A percentile compares a stretch with the other conserved stretches of the same genome.
phyloP scores from a whole-genome alignment of 2,888 invertebrate genomes.

The Noctua fimbriata region DNA sequence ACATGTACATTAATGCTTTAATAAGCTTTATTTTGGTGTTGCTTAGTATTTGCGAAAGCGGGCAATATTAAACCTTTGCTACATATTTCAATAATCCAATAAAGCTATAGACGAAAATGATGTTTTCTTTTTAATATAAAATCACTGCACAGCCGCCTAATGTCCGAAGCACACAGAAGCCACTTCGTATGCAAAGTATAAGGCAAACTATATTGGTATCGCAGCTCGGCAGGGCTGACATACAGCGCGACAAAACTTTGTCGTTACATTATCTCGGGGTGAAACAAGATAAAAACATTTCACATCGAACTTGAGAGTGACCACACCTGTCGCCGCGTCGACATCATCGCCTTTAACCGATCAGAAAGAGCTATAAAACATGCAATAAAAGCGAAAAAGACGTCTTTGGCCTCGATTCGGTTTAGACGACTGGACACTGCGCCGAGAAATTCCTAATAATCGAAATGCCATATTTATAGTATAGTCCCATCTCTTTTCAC shows the following conservation, averaged over 20 bases:
- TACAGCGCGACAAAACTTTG: neutral
- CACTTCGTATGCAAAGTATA: constrained; percentile 60
- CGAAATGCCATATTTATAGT: no score
- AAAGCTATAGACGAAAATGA: neutral
- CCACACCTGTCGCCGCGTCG: neutral
- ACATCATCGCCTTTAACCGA: neutral
- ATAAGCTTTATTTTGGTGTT: neutral
- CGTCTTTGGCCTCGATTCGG: neutral
- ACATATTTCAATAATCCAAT: neutral
- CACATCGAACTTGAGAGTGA: neutral
- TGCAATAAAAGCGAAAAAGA: neutral
- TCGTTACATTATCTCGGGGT: neutral
- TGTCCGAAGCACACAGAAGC: constrained; percentile 54
- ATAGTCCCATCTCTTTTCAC: neutral
- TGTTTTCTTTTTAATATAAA: neutral
- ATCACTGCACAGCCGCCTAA: constrained; percentile 34
- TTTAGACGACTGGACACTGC: neutral
- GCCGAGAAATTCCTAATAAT: neutral
- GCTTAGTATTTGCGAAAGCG: neutral
- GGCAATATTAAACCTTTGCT: neutral
- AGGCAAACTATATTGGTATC: constrained; percentile 65
- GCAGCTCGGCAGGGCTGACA: constrained; percentile 15
- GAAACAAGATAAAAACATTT: neutral
- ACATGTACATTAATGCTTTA: neutral
- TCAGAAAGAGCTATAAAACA: neutral